A percentile compares a stretch with the other conserved stretches of the same genome.
phyloP scores from a whole-genome alignment of 2,113 vertebrate species.

The Sporophila hypoxantha region DNA sequence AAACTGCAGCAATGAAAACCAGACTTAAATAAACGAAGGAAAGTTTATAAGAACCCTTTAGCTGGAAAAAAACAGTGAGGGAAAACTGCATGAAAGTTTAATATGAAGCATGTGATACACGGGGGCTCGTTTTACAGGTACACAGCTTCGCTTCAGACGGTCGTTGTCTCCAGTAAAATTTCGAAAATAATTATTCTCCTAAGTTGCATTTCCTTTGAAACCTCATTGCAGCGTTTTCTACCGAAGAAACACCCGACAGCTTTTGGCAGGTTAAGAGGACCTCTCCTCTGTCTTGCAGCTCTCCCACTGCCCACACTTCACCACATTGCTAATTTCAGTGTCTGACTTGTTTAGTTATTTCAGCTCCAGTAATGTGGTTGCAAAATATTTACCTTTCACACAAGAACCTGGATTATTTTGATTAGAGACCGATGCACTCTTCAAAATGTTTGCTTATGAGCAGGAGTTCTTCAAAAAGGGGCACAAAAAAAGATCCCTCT shows the following conservation, averaged over 20 bases:
- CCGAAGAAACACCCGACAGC: neutral
- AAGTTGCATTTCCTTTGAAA: constrained; percentile 11
- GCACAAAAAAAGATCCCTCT: neutral
- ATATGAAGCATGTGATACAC: constrained; percentile 87
- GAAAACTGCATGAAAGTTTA: constrained; percentile 80
- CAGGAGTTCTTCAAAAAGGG: neutral
- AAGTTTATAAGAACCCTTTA: constrained; percentile 91
- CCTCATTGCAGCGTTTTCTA: neutral
- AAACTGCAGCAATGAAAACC: constrained; percentile 97
- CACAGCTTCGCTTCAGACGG: neutral
- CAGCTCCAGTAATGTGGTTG: constrained; percentile 32
- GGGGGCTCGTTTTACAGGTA: constrained; percentile 69
- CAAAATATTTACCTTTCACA: constrained; percentile 59
- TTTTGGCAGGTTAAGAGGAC: neutral
- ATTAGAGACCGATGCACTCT: constrained; percentile 17
- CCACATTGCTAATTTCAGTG: neutral
- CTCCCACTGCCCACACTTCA: neutral
- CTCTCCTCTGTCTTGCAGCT: neutral
- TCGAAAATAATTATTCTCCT: neutral
- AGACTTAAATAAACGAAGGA: constrained; percentile 94
- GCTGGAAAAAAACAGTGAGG: constrained; percentile 67
- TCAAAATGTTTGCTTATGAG: constrained; percentile 42
- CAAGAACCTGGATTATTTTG: constrained; percentile 56
- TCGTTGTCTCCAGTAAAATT: neutral
- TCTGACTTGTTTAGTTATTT: constrained; percentile 24